Evolutionary conservation across 2,797 vertebrate genomes (phyloP), one percentile per base, ranked within the genome.

Genomic region (Characodon lateralis): DNA sequence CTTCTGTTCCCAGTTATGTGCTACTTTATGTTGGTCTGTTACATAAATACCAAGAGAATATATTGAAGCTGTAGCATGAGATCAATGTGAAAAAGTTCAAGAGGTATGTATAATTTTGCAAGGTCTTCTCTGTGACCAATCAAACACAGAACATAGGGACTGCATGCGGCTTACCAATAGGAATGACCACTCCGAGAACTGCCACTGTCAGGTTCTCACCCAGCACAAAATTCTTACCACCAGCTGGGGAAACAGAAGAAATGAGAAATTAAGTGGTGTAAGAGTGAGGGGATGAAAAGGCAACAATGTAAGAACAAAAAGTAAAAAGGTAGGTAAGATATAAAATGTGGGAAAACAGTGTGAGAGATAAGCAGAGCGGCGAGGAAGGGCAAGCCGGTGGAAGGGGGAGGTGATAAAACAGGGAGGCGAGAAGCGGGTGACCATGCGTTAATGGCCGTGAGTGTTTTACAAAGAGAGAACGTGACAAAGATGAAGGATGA

Each of bases 131-230:
- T 74, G 50, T 59, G 75, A 83, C 85, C 74, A 53, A 39, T 90
- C 82, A 80, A 65, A 83, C 71, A 78, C 35, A 71, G 48, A 88
- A 58, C 79, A 73, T 31, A 39, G 66, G 50, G 18, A 74, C 79
- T 72, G 58, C 35, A 0, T 80, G 76, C 66, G 73, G 95, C 98
- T 96, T 94, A 99, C 98, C 98, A 28, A 99, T 96, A 89, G 98
- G 98, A 87, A 98, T 97, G 76, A 98, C 94, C 86, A 98, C 96
- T 73, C 98, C 98, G 87, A 99, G 93, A 85, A 97, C 96, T 56
- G 98, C 97, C 79, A 98, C 97, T 2, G 97, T 98, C 89, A 99
- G 94, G 31, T 97, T 97, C 82, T 97, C 98, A 51, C 96, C 96
- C 78, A 99, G 94, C 83, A 97, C 95, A 90, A 96, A 94, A 46